These are phyloP conservation scores for Drosophila saltans DNA, from an alignment of 1,140 invertebrate genomes.

Conservation along the genomic window DNA sequence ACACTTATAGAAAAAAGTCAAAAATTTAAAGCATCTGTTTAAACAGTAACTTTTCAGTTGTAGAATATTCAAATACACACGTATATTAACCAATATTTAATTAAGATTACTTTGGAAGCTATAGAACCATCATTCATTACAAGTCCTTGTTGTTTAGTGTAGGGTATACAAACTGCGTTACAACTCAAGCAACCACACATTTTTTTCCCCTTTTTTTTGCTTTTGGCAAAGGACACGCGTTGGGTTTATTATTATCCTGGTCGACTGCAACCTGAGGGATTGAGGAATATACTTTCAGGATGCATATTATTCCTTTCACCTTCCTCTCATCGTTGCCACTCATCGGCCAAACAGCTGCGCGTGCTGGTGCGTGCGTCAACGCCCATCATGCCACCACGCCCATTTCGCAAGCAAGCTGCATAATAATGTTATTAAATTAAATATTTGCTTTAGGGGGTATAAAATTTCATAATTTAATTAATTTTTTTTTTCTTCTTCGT, in stretches of 20 bases:
- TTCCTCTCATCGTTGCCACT: slow-evolving; percentile 20
- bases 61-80: too few species aligned
- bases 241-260: slow-evolving; percentile 74
- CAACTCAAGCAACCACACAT: not conserved
- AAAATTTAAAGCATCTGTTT: too few species aligned
- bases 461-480: slow-evolving; percentile 80
- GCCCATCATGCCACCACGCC: slow-evolving; percentile 40
- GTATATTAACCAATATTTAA: too few species aligned
- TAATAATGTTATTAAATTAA: slow-evolving; percentile 81
- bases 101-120: too few species aligned
- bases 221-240: slow-evolving; percentile 52
- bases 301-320: slow-evolving; percentile 57
- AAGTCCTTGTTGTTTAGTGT: not conserved
- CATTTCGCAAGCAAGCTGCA: slow-evolving; percentile 46
- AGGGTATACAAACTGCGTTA: not conserved
- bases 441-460: slow-evolving; percentile 76
- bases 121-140: too few species aligned
- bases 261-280: slow-evolving; percentile 67
- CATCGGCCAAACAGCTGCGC: slow-evolving; percentile 29
- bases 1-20: too few species aligned
- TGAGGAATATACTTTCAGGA: slow-evolving; percentile 45
- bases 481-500: slow-evolving; percentile 66
- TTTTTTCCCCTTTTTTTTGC: slow-evolving; percentile 30
- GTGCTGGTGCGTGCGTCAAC: slow-evolving; percentile 71
- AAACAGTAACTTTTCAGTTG: too few species aligned